A percentile compares a stretch with the other conserved stretches of the same genome.
Conservation (phyloP, 2,888 invertebrate species). For the Netelia inedita region DNA sequence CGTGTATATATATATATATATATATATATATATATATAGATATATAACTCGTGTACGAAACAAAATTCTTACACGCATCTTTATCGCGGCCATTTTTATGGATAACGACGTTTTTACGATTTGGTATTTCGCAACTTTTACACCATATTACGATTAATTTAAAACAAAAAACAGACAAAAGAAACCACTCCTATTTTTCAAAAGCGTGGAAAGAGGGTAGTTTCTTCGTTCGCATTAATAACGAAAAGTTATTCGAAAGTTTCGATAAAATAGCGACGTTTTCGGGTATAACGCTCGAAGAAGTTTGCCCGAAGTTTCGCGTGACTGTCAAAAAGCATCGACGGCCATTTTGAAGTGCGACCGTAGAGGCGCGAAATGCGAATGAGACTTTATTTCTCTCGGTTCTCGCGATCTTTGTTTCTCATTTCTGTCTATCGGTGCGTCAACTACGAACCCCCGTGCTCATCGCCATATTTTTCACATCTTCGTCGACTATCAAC, state of each 20-base stretch:
- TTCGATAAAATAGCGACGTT: too few species aligned
- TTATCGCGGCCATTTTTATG: slow-evolving; percentile 16
- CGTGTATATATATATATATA: slow-evolving; percentile 4
- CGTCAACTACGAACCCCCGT: neutral
- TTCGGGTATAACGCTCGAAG: too few species aligned
- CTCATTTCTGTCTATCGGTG: neutral
- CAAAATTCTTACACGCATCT: slow-evolving; percentile 35
- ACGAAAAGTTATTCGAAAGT: too few species aligned
- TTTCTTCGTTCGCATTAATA: too few species aligned
- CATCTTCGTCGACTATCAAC: neutral
- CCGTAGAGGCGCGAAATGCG: too few species aligned
- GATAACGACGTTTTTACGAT: neutral
- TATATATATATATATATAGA: slow-evolving; percentile 1
- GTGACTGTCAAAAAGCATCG: too few species aligned
- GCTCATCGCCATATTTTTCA: neutral
- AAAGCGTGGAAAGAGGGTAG: too few species aligned
- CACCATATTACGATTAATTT: neutral
- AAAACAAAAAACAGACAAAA: neutral
- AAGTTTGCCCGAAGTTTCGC: too few species aligned
- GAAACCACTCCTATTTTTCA: neutral
- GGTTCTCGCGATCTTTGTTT: neutral
- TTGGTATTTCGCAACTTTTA: neutral
- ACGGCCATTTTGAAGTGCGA: too few species aligned
- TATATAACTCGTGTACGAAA: slow-evolving; percentile 16
- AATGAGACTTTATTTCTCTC: neutral